phyloP scores from a whole-genome alignment of 30 jellyfish, hydroid and myxozoan genomes.

The Sanderia malayensis region DNA sequence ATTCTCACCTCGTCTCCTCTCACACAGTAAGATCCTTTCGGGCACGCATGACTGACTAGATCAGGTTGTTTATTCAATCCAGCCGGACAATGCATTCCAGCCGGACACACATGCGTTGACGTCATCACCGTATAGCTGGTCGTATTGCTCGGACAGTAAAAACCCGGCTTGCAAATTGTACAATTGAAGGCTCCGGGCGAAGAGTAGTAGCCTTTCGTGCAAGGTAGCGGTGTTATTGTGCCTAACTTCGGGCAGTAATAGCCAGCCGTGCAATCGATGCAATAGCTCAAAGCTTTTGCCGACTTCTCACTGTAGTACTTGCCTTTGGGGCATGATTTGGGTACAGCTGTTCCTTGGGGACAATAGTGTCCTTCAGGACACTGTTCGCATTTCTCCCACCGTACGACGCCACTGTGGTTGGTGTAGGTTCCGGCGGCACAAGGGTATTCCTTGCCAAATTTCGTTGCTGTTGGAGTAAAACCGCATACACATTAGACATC shows the following conservation, averaged over 20 bases:
- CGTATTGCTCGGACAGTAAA: constrained; percentile 76
- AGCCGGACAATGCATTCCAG: constrained; percentile 95
- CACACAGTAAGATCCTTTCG: constrained; percentile 83
- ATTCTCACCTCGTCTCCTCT: constrained; percentile 87
- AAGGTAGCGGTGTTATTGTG: constrained; percentile 75
- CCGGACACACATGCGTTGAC: constrained; percentile 77
- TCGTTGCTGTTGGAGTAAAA: constrained; percentile 65
- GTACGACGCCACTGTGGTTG: constrained; percentile 72
- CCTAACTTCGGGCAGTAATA: constrained; percentile 81
- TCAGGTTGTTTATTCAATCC: constrained; percentile 84
- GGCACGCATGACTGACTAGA: constrained; percentile 69
- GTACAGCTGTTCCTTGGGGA: constrained; percentile 96
- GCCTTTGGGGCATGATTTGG: constrained; percentile 91
- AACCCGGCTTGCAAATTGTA: constrained; percentile 77
- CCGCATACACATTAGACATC: no score
- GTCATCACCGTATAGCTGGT: constrained; percentile 75
- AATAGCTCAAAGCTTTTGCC: constrained; percentile 80
- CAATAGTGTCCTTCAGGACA: constrained; percentile 93
- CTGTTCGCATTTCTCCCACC: constrained; percentile 85
- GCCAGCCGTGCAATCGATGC: constrained; percentile 84
- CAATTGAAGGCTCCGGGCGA: constrained; percentile 81
- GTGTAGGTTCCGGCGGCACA: constrained; percentile 97
- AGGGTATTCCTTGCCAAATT: constrained; percentile 82
- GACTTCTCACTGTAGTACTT: constrained; percentile 54
- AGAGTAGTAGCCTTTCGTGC: constrained; percentile 80